phyloP scores from a whole-genome alignment of 2,797 vertebrate genomes.

The Fistularia commersonii region DNA sequence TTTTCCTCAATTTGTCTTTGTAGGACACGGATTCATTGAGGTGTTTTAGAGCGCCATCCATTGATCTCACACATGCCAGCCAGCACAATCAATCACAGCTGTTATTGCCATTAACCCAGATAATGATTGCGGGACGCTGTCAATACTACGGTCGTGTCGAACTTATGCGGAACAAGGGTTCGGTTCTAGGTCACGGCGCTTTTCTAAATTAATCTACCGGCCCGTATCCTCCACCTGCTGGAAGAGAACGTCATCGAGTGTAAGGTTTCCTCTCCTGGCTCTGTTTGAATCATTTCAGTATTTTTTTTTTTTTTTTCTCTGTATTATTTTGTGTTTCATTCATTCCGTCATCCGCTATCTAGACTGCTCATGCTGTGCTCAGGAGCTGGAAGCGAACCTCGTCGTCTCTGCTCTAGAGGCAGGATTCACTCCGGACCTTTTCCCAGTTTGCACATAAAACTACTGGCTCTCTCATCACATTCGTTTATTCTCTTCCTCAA shows the following conservation, averaged over 20 bases:
- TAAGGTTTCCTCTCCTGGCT: no score
- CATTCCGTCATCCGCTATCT: no score
- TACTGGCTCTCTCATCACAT: no score
- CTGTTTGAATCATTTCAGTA: no score
- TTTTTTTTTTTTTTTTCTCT: no score
- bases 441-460: no score
- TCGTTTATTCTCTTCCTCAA: no score
- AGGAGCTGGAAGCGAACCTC: no score
- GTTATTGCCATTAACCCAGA: slow-evolving; percentile 59
- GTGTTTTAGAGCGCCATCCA: slow-evolving; percentile 14
- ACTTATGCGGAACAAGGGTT: slow-evolving; percentile 13
- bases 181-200: slow-evolving; percentile 23
- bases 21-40: slow-evolving; percentile 12
- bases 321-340: no score
- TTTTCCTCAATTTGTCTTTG: slow-evolving; percentile 11
- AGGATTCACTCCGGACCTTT: no score
- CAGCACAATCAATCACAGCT: slow-evolving; percentile 45
- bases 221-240: slow-evolving; percentile 2
- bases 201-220: slow-evolving; percentile 3
- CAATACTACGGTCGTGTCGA: slow-evolving; percentile 29
- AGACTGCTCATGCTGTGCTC: no score
- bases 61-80: slow-evolving; percentile 30
- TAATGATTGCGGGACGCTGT: slow-evolving; percentile 24
- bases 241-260: not conserved
- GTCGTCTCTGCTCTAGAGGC: no score